A percentile compares a stretch with the other conserved stretches of the same genome.
Evolutionary conservation across 2,113 vertebrate species (phyloP).

Genomic region (Geococcyx californianus): DNA sequence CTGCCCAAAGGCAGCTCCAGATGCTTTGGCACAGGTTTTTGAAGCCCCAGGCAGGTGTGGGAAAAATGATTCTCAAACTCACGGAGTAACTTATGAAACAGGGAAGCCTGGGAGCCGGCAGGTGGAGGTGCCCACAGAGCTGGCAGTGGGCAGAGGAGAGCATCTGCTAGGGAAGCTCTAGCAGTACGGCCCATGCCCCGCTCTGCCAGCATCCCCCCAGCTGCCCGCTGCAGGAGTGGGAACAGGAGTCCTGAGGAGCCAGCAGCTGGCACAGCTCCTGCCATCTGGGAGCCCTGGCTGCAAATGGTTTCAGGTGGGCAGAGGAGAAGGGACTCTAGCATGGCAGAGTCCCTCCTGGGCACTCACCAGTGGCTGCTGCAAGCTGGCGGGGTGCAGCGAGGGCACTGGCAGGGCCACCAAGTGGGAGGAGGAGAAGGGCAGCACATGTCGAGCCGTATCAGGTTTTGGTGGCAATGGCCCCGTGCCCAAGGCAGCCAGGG

Average conservation of each 20-base stretch:
- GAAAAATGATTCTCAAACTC: neutral
- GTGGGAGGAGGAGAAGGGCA: neutral
- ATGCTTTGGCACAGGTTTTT: neutral
- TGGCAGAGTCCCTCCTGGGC: neutral
- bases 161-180: slow-evolving; percentile 24
- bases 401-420: neutral
- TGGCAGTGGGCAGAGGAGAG: neutral
- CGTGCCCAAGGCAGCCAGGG: neutral
- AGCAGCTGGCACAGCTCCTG: slow-evolving; percentile 19
- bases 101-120: neutral
- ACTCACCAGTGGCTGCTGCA: neutral
- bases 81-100: neutral
- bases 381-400: neutral
- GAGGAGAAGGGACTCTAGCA: neutral
- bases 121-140: neutral
- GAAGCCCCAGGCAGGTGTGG: neutral
- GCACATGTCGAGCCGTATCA: neutral
- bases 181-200: neutral
- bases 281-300: slow-evolving; percentile 26
- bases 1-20: neutral
- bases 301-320: neutral
- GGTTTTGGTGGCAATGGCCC: neutral
- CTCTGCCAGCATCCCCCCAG: neutral
- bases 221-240: neutral
- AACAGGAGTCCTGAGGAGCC: slow-evolving; percentile 15